These are phyloP conservation scores for Camponotus pennsylvanicus DNA, from an alignment of 1,140 invertebrate genomes.

Conservation along the genomic window DNA sequence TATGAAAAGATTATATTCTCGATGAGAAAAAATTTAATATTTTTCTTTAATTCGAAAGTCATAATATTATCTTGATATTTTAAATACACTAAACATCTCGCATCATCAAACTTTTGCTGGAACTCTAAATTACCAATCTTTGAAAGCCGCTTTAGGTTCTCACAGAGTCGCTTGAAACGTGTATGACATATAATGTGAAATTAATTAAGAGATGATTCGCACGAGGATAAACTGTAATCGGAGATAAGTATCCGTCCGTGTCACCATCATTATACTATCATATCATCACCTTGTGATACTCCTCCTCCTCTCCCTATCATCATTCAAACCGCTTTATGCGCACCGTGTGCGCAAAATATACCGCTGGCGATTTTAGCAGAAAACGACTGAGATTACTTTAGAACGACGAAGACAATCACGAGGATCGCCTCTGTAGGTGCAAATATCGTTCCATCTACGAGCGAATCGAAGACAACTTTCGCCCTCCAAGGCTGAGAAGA, in stretches of 20 bases:
- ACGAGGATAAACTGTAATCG: conserved; percentile 8
- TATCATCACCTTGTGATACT: conserved; percentile 5
- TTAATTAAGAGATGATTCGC: neutral
- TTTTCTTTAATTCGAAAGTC: no score
- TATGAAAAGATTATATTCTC: no score
- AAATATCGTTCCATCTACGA: conserved; percentile 80
- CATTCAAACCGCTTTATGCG: conserved; percentile 12
- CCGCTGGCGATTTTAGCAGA: conserved; percentile 5
- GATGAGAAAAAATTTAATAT: no score
- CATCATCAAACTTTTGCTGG: neutral
- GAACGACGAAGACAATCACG: neutral
- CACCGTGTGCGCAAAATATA: conserved; percentile 5
- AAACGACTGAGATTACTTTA: conserved; percentile 26
- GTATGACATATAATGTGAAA: neutral
- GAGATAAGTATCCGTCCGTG: neutral
- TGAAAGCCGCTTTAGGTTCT: neutral
- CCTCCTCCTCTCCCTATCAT: neutral
- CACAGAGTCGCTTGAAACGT: neutral
- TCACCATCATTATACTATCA: neutral
- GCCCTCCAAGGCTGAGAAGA: conserved; percentile 85
- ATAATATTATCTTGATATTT: neutral
- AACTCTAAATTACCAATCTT: neutral
- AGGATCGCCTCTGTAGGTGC: conserved; percentile 68
- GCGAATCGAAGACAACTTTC: conserved; percentile 82
- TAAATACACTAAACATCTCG: neutral